A percentile compares a stretch with the other conserved stretches of the same genome.
These are phyloP conservation scores for Scaptomyza montana DNA, from an alignment of 1,140 invertebrate genomes.

Conservation along the genomic window DNA sequence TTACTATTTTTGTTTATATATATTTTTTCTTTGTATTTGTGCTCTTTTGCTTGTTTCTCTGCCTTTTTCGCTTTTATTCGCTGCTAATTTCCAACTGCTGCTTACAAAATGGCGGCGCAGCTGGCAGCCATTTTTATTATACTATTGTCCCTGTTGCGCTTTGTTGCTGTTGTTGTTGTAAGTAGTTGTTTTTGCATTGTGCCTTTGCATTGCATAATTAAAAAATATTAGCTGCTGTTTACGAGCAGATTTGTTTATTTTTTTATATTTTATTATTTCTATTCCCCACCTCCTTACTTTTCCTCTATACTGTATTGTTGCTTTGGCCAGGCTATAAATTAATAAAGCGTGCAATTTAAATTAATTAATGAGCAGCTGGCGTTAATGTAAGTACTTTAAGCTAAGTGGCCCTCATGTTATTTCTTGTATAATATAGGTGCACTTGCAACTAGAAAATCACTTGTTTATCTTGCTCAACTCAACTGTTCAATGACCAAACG, in stretches of 20 bases:
- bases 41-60: slow-evolving; percentile 23
- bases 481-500: too few relatives aligned
- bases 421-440: neutral
- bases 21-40: slow-evolving; percentile 6
- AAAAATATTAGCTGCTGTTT: slow-evolving; percentile 66
- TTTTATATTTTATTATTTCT: slow-evolving; percentile 17
- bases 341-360: slow-evolving; percentile 53
- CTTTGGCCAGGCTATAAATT: slow-evolving; percentile 42
- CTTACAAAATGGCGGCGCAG: slow-evolving; percentile 72
- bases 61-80: slow-evolving; percentile 25
- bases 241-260: slow-evolving; percentile 58
- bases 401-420: slow-evolving; percentile 5
- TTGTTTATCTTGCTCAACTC: too few relatives aligned
- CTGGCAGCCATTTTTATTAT: slow-evolving; percentile 60
- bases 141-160: neutral
- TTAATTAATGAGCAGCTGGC: slow-evolving; percentile 47
- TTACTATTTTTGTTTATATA: slow-evolving; percentile 9
- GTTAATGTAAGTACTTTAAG: slow-evolving; percentile 8
- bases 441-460: slow-evolving; percentile 15
- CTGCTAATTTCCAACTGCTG: slow-evolving; percentile 62
- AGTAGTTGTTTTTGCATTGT: slow-evolving; percentile 39
- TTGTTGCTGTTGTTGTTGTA: slow-evolving; percentile 21
- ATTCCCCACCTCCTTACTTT: neutral
- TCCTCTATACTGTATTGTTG: slow-evolving; percentile 5
- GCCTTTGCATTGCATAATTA: slow-evolving; percentile 72